Evolutionary conservation across 64 coral and sea anemone species (phyloP).

Genomic region (Pocillopora verrucosa): DNA sequence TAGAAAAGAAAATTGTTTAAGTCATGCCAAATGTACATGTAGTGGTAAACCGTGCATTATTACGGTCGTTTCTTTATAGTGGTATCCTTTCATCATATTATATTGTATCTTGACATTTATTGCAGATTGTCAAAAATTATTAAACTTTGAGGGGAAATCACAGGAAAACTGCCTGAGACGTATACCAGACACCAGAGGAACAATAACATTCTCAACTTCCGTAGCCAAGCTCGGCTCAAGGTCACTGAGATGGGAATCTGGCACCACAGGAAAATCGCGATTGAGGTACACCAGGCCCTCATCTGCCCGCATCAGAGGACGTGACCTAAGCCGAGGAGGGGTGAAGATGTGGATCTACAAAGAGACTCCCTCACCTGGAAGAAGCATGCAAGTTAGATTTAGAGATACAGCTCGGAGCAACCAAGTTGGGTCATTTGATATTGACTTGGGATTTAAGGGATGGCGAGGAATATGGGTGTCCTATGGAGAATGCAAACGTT

Average conservation of each 20-base stretch:
- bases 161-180: background rate
- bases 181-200: background rate
- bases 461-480: constrained; percentile 49
- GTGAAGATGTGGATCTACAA: constrained; percentile 48
- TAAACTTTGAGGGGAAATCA: background rate
- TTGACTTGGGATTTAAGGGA: constrained; percentile 20
- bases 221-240: background rate
- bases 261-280: background rate
- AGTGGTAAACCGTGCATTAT: too few species aligned
- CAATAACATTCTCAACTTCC: background rate
- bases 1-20: too few species aligned
- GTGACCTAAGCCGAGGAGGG: background rate
- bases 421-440: background rate
- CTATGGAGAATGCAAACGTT: background rate
- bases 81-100: too few species aligned
- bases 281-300: background rate
- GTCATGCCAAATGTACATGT: too few species aligned
- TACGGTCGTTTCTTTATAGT: too few species aligned
- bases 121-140: background rate
- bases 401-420: background rate
- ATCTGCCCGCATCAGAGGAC: background rate
- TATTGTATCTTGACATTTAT: too few species aligned
- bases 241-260: background rate
- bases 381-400: constrained; percentile 6
- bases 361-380: background rate